Evolutionary conservation across 2,113 vertebrate species (phyloP).

Genomic region (Stomatorhinus ivindoensis): DNA sequence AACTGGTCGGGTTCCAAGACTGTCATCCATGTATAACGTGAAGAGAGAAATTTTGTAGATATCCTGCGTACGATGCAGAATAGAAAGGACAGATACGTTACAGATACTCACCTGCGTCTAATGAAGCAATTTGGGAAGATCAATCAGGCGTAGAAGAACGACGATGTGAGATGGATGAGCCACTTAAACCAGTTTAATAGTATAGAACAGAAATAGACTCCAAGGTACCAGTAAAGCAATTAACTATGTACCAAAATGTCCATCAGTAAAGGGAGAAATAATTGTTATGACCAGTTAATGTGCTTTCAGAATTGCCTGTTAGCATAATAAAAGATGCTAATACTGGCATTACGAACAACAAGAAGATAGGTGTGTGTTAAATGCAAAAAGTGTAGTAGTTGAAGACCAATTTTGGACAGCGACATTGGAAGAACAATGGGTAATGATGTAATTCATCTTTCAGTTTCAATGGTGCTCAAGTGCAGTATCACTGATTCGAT

Average conservation of each 20-base stretch:
- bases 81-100: background rate
- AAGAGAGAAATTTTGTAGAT: background rate
- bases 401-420: background rate
- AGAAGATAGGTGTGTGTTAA: background rate
- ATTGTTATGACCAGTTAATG: background rate
- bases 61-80: background rate
- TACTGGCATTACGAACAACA: background rate
- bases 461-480: background rate
- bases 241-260: background rate
- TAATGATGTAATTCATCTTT: background rate
- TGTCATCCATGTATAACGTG: background rate
- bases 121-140: background rate
- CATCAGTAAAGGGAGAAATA: background rate
- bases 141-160: background rate
- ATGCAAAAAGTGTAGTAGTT: background rate
- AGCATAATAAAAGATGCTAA: background rate
- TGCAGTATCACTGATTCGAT: background rate
- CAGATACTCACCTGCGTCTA: background rate
- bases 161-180: background rate
- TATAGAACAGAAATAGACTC: background rate
- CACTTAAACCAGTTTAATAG: constrained; percentile 1
- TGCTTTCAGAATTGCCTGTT: background rate
- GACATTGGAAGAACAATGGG: background rate
- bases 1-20: background rate
- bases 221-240: background rate